Evolutionary conservation across 2,888 invertebrate species (phyloP).

Genomic region (Cephalotes varians): DNA sequence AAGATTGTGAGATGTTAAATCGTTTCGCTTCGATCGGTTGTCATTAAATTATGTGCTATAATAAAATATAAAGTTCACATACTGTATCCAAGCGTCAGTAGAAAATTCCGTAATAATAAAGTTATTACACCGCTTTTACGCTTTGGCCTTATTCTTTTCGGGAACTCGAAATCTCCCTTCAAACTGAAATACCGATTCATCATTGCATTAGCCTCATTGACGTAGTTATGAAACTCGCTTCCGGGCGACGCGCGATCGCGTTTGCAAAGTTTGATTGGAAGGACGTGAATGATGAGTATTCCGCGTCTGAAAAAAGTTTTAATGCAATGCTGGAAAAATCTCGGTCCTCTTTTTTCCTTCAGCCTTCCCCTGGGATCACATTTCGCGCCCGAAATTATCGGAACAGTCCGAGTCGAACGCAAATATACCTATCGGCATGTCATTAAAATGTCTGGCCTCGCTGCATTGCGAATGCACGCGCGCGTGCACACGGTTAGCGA

Average conservation of each 20-base stretch:
- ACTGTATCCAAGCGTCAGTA: background rate
- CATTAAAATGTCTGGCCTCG: constrained; percentile 43
- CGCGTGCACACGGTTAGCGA: constrained; percentile 34
- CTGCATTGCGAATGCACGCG: constrained; percentile 1
- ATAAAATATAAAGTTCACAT: background rate
- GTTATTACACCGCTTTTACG: background rate
- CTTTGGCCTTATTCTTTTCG: background rate
- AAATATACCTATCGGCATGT: constrained; percentile 7
- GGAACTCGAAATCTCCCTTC: background rate
- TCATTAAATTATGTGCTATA: background rate
- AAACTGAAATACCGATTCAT: constrained; percentile 33
- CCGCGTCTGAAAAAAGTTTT: constrained; percentile 24
- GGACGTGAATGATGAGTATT: constrained; percentile 47
- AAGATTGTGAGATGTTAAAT: background rate
- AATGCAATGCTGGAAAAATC: constrained; percentile 25
- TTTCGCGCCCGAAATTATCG: background rate
- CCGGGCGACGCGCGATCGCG: constrained; percentile 30
- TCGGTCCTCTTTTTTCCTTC: background rate
- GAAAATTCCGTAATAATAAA: constrained; percentile 1
- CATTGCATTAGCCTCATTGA: constrained; percentile 43
- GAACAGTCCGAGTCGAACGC: background rate
- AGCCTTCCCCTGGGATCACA: background rate
- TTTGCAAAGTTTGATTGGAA: constrained; percentile 49
- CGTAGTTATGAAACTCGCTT: constrained; percentile 45
- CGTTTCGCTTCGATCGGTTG: background rate